Percentiles rank a stretch among this genome's conserved stretches.
These are phyloP conservation scores for Trachymyrmex cornetzi DNA, from an alignment of 1,140 invertebrate species.

Conservation along the genomic window DNA sequence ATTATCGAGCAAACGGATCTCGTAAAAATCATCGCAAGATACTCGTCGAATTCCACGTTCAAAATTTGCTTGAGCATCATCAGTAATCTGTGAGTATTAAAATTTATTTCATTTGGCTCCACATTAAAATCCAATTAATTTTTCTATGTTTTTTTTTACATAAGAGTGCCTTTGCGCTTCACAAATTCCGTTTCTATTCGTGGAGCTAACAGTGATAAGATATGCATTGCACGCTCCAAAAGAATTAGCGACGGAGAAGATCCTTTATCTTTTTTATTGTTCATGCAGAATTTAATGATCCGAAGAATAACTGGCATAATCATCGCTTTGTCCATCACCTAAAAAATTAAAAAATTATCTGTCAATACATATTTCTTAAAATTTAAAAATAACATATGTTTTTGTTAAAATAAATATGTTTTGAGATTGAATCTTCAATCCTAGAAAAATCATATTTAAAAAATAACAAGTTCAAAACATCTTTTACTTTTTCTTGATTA, in stretches of 20 bases:
- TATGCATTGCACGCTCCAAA: conserved; percentile 68
- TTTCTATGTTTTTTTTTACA: conserved; percentile 62
- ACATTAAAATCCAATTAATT: not conserved
- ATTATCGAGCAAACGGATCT: conserved; percentile 77
- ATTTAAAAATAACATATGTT: not conserved
- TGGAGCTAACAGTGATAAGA: conserved; percentile 72
- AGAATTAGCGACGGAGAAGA: conserved; percentile 53
- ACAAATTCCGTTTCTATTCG: conserved; percentile 79
- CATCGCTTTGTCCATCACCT: conserved; percentile 72
- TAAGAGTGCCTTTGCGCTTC: conserved; percentile 65
- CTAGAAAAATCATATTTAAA: not conserved
- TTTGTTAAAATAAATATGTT: not conserved
- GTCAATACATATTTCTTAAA: not conserved
- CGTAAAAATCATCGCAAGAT: conserved; percentile 48
- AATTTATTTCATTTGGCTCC: not conserved
- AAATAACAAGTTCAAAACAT: not conserved
- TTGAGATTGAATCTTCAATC: not conserved
- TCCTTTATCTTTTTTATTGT: not conserved
- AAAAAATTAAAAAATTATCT: not conserved
- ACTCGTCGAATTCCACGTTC: conserved; percentile 60
- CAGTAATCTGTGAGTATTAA: conserved; percentile 70
- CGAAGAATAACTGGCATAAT: conserved; percentile 71
- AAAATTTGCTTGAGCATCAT: conserved; percentile 70
- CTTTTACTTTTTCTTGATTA: not conserved
- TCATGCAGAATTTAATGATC: conserved; percentile 65